Conservation (phyloP, 1,140 invertebrate genomes). For the Cyphomyrmex costatus region DNA sequence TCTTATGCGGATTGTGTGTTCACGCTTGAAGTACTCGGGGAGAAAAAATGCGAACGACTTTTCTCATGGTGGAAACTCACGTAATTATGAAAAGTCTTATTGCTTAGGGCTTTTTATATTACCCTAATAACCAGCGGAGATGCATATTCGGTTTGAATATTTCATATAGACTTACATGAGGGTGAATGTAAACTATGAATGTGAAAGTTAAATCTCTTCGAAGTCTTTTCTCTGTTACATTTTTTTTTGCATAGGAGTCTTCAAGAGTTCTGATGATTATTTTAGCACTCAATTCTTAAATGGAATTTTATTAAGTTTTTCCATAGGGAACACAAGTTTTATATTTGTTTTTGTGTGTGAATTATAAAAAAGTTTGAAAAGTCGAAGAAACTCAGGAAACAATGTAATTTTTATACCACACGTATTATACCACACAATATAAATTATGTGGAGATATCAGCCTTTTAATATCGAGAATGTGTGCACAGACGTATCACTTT, state of each 20-base stretch:
- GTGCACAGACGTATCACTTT: neutral
- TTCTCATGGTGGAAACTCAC: constrained; percentile 56
- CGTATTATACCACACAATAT: neutral
- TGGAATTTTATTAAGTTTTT: neutral
- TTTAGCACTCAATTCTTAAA: neutral
- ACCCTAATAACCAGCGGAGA: neutral
- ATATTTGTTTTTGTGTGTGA: too few species aligned
- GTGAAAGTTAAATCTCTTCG: constrained; percentile 3
- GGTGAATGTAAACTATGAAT: neutral
- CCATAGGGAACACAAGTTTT: neutral
- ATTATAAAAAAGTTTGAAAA: neutral
- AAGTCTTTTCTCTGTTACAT: neutral
- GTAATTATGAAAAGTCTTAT: constrained; percentile 40
- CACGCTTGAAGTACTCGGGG: constrained; percentile 60
- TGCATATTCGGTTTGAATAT: constrained; percentile 11
- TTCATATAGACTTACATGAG: neutral
- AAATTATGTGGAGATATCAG: neutral
- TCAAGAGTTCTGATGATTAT: neutral
- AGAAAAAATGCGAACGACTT: constrained; percentile 32
- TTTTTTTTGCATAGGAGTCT: neutral
- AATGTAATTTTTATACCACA: neutral
- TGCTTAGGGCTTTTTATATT: neutral
- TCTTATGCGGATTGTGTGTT: constrained; percentile 64
- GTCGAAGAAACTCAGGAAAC: neutral
- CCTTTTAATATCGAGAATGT: neutral